Percentiles rank a stretch among this genome's conserved stretches.
Evolutionary conservation across 2,797 vertebrate genomes (phyloP).

Genomic region (Myotis daubentonii): DNA sequence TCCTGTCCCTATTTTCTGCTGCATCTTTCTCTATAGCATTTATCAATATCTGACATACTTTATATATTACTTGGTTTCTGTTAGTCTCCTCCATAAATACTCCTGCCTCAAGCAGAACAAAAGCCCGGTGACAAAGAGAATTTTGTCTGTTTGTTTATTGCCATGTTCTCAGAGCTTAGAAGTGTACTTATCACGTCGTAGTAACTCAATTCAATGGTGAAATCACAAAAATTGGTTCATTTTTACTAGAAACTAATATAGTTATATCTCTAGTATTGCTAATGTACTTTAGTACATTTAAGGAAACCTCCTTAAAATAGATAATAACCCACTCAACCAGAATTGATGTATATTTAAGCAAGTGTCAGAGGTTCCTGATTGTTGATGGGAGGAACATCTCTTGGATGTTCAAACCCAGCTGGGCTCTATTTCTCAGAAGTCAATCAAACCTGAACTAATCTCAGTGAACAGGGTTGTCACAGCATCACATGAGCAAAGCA

Average conservation of each 20-base stretch:
- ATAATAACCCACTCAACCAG: neutral
- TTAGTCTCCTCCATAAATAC: neutral
- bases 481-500: neutral
- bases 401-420: neutral
- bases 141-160: neutral
- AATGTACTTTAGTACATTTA: conserved; percentile 40
- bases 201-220: neutral
- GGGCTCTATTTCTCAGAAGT: neutral
- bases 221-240: conserved; percentile 6
- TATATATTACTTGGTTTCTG: conserved; percentile 15
- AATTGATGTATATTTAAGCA: conserved; percentile 28
- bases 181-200: neutral
- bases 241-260: conserved; percentile 46
- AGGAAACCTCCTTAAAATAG: conserved; percentile 47
- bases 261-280: conserved; percentile 16
- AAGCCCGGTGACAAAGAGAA: neutral
- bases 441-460: neutral
- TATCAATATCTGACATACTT: conserved; percentile 8
- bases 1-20: neutral
- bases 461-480: neutral
- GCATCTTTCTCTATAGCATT: neutral
- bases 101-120: neutral
- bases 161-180: neutral
- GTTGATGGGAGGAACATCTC: neutral
- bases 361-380: neutral